Percentiles rank a stretch among this genome's conserved stretches.
phyloP scores from a whole-genome alignment of 2,888 invertebrate species.

The Eretmocerus hayati region DNA sequence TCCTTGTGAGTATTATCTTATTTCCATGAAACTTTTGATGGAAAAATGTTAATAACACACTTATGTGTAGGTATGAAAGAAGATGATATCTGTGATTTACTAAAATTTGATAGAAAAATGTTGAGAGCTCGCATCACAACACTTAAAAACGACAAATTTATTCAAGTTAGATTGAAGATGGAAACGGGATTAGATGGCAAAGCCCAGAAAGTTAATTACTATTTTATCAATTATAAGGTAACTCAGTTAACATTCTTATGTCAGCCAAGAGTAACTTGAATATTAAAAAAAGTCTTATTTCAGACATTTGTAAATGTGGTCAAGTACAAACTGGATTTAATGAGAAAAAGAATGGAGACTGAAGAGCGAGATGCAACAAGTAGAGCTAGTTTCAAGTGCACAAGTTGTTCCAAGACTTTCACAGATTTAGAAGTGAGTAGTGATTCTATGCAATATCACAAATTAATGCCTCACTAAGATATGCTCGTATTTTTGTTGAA shows the following conservation, averaged over 20 bases:
- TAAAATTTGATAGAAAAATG: slow-evolving; percentile 92
- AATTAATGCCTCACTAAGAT: neutral
- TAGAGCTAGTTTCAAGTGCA: slow-evolving; percentile 91
- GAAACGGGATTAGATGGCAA: slow-evolving; percentile 92
- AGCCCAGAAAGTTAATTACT: slow-evolving; percentile 93
- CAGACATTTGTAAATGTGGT: slow-evolving; percentile 96
- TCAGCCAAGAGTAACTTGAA: neutral
- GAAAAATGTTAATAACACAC: neutral
- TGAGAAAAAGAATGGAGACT: slow-evolving; percentile 91
- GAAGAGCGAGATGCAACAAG: slow-evolving; percentile 93
- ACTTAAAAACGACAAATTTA: slow-evolving; percentile 86
- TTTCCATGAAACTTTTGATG: too few relatives aligned
- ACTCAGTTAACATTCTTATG: slow-evolving; percentile 1
- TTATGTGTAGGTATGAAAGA: slow-evolving; percentile 67
- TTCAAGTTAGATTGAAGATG: slow-evolving; percentile 87
- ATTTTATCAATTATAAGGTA: slow-evolving; percentile 91
- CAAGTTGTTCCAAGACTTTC: slow-evolving; percentile 84
- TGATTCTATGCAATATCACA: neutral
- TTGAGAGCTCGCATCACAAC: slow-evolving; percentile 79
- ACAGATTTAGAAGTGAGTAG: slow-evolving; percentile 84
- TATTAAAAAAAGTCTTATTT: slow-evolving; percentile 68
- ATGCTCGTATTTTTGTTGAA: slow-evolving; percentile 11
- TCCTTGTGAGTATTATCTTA: slow-evolving; percentile 68
- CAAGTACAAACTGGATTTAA: slow-evolving; percentile 93
- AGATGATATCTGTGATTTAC: slow-evolving; percentile 80